These are phyloP conservation scores for Dioctria rufipes DNA, from an alignment of 2,888 invertebrate species.

Conservation along the genomic window DNA sequence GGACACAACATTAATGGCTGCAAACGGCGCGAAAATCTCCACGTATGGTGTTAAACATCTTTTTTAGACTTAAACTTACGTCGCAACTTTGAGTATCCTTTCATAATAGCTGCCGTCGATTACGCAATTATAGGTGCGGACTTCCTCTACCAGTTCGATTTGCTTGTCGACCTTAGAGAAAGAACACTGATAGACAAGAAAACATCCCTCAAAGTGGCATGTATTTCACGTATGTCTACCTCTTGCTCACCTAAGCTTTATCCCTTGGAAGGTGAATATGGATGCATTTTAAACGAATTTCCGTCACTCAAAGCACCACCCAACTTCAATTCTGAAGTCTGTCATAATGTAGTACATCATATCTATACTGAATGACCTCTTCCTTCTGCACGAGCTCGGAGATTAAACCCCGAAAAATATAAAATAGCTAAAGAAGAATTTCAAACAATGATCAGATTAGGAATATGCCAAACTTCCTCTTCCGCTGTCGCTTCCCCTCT, in stretches of 20 bases:
- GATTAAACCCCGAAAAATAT: no score
- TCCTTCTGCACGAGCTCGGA: no score
- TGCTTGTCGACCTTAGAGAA: not conserved
- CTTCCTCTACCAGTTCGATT: not conserved
- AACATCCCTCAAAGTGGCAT: not conserved
- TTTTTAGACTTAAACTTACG: not conserved
- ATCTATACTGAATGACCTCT: no score
- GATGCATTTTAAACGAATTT: slow-evolving; percentile 7
- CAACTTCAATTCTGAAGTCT: slow-evolving; percentile 49
- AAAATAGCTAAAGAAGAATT: no score
- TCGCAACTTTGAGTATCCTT: not conserved
- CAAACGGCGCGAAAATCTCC: no score
- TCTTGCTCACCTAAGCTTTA: not conserved
- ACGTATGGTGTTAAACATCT: not conserved
- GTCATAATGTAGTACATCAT: no score
- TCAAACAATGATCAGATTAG: no score
- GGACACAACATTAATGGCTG: no score
- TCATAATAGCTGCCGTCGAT: slow-evolving; percentile 14
- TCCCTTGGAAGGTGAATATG: not conserved
- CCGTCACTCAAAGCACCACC: slow-evolving; percentile 14
- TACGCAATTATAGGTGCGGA: slow-evolving; percentile 12
- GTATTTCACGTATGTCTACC: not conserved
- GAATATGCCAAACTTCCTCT: slow-evolving; percentile 61
- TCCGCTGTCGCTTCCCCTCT: slow-evolving; percentile 62
- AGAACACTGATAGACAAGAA: not conserved